Evolutionary conservation across 2,113 vertebrate species (phyloP).

Genomic region (Bos indicus): DNA sequence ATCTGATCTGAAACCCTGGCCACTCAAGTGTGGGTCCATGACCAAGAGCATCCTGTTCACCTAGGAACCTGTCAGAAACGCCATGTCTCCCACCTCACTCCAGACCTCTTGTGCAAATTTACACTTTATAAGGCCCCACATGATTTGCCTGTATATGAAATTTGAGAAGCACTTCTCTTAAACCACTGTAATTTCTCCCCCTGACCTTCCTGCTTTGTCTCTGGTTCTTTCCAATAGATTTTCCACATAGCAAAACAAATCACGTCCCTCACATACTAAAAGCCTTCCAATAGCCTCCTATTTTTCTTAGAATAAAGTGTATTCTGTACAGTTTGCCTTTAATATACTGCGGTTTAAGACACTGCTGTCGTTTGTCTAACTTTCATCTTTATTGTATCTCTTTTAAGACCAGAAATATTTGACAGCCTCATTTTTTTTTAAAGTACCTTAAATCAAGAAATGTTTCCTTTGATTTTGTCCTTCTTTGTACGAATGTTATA

Average conservation of each 20-base stretch:
- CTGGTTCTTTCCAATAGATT: background rate
- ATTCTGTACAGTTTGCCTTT: background rate
- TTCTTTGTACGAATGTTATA: background rate
- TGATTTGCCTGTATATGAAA: background rate
- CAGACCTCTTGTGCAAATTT: background rate
- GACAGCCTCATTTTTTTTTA: background rate
- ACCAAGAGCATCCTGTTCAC: background rate
- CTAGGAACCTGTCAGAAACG: background rate
- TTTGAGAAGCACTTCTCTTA: background rate
- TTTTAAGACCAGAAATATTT: slow-evolving; percentile 1
- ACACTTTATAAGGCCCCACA: background rate
- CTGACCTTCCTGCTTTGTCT: background rate
- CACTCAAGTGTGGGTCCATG: background rate
- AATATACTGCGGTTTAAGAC: background rate
- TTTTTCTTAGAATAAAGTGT: background rate
- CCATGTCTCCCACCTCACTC: background rate
- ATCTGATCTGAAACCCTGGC: background rate
- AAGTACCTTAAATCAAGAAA: slow-evolving; percentile 10
- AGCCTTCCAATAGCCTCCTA: background rate
- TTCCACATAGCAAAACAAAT: background rate
- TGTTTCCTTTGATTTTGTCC: background rate
- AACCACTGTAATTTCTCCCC: no score
- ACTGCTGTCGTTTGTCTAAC: background rate
- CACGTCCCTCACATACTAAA: background rate
- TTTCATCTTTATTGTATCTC: background rate